Base-by-base conservation (phyloP, 1,140 invertebrate species). In the Thaumatotibia leucotreta region DNA sequence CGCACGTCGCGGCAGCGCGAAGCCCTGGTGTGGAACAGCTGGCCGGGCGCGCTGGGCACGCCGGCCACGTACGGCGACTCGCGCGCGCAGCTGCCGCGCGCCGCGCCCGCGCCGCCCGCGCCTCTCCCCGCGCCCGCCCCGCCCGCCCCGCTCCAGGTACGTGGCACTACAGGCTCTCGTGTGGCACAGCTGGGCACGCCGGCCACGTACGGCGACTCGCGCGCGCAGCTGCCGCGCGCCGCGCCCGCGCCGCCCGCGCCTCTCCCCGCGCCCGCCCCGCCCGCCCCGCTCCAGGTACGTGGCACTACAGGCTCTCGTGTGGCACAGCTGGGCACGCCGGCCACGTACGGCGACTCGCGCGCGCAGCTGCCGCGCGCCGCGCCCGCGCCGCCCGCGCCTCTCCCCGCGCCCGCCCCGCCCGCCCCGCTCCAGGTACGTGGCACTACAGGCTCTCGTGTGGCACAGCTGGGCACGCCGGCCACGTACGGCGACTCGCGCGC, bases 181-280 rank as follows among this genome's bases (percentile, higher is more conserved):
- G 52, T 99, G 98, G 98, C 99, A 99, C 88, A 94, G 93, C 89
- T 98, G 65, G 93, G 95, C 31, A 95, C 96, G n/a, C 92, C 97
- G 81, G 95, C 96, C 66, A 94, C 95, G 69, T 98, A 96, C 86
- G 95, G 97, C 0, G 96, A 97, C 82, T 93, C 93, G 23, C 75
- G 80, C 92, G 82, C 94, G 95, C 89, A 93, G 93, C 70, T 92
- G 92, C 54, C 88, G 63, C 58, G 95, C 31, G 97, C 96, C 17
- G 89, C 98, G 64, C 93, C 95, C 31, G 95, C 96, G n/a, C 92
- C 97, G 81, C 95, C 96, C 66, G 94, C 95, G 75, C 97, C 95
- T 86, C 94, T 96, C 0, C 82, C 93, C 93, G 20, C 63, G 71
- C 24, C 65, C 76, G 49, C 78, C 94, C 8, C 74, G 86, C 14